These are phyloP conservation scores for Poeciliopsis paucimaculata DNA, from an alignment of 2,797 vertebrate species.

Conservation along the genomic window DNA sequence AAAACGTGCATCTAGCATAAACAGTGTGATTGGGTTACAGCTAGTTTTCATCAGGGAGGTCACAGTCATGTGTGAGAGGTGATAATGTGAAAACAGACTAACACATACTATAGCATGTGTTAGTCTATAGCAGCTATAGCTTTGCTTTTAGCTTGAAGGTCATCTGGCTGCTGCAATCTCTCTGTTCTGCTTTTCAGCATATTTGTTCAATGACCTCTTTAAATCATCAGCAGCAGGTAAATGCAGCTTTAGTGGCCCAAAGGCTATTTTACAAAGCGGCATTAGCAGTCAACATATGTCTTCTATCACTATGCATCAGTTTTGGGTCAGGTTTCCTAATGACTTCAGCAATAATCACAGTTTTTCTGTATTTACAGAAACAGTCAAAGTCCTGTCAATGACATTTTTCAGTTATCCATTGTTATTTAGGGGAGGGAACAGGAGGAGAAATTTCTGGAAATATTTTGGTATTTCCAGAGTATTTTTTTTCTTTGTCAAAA, in stretches of 20 bases:
- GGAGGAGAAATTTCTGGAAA: too few species aligned
- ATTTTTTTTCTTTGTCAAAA: not conserved
- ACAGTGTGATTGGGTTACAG: slow-evolving; percentile 43
- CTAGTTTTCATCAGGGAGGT: slow-evolving; percentile 14
- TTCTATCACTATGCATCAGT: not conserved
- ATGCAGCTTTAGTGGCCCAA: not conserved
- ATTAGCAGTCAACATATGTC: not conserved
- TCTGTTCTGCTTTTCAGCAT: not conserved
- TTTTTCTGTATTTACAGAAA: not conserved
- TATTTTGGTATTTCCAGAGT: too few species aligned
- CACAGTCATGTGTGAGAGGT: not conserved
- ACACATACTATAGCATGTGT: not conserved
- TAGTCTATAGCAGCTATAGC: not conserved
- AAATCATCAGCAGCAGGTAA: slow-evolving; percentile 2
- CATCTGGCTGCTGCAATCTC: not conserved
- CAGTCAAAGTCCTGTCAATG: too few species aligned
- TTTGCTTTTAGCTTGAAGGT: not conserved
- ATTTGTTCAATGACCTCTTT: not conserved
- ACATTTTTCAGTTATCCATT: too few species aligned
- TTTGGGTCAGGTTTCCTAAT: not conserved
- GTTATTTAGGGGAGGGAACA: too few species aligned
- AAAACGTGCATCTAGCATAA: slow-evolving; percentile 48
- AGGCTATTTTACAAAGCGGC: slow-evolving; percentile 10
- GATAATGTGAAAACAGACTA: not conserved
- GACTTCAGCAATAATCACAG: not conserved